Evolutionary conservation across 2,888 invertebrate genomes (phyloP), one percentile per base, ranked within the genome.

Genomic region (Mythimna albipuncta): DNA sequence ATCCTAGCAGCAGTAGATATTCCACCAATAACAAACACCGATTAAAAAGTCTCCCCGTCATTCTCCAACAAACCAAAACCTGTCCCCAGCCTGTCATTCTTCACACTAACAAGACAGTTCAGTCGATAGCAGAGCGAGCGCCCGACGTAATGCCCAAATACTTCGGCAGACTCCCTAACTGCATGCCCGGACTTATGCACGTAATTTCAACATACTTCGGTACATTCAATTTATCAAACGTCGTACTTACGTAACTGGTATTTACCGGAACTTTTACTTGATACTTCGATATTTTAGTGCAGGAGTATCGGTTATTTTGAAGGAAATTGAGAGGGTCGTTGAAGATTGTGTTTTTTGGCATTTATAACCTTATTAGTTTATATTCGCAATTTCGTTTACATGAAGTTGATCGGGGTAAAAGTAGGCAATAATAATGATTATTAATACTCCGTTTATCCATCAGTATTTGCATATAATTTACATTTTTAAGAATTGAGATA

Each of bases 211-310:
- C 79, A 82, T 82, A 72, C 73, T 79, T 82, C 38, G 4, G 57
- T 54, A 64, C 67, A 79, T 72, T 72, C 79, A 82, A 79, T 79
- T 79, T 82, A 78, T 79, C 79, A 78, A 62, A 62, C 44, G 82
- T 72, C 82, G 54, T 52, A 32, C 13, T 63, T 44, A 55, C 54
- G 21, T 72, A 61, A 65, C 21, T 7, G 35, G 57, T 81, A 63
- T 79, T 81, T 81, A 77, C 62, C 0, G 16, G 11, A 79, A 77
- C 65, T 65, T 70, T 63, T 77, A 38, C 35, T 54, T n/a, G 3
- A 21, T 64, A 52, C 35, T 58, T 57, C 5, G 13, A 11, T 19
- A 41, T 4, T 74, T 50, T 32, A 6, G 52, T 32, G 19, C n/a
- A 52, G 47, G 16, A 77, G 21, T 69, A 55, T 62, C 32, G 50